phyloP scores from a whole-genome alignment of 2,113 vertebrate species.

The Spizaetus ornatus region DNA sequence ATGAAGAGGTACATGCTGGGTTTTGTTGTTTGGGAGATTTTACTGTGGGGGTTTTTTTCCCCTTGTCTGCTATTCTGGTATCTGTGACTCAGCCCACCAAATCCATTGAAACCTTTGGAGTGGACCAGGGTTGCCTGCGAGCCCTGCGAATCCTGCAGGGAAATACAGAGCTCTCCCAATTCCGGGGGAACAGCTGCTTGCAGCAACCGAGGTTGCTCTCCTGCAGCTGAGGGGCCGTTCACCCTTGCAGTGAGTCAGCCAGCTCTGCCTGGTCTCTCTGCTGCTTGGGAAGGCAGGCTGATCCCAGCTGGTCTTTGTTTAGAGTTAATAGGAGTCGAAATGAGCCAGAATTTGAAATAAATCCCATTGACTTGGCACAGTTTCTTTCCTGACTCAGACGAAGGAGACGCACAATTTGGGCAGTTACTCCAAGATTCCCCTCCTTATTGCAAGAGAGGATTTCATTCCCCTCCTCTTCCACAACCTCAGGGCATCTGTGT shows the following conservation, averaged over 20 bases:
- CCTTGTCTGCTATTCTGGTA: not conserved
- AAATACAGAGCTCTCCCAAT: not conserved
- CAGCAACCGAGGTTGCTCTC: not conserved
- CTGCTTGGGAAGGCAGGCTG: not conserved
- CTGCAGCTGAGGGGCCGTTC: not conserved
- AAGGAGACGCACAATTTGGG: constrained; percentile 15
- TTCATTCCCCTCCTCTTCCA: constrained; percentile 51
- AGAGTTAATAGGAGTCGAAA: constrained; percentile 53
- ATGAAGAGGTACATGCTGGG: not conserved
- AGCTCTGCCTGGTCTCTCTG: not conserved
- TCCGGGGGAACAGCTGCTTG: not conserved
- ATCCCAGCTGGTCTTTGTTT: constrained; percentile 64
- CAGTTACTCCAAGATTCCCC: constrained; percentile 51
- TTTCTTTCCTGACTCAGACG: constrained; percentile 60
- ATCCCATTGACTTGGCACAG: constrained; percentile 33
- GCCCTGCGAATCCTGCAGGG: not conserved
- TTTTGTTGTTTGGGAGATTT: not conserved
- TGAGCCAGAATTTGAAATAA: constrained; percentile 63
- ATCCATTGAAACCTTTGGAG: not conserved
- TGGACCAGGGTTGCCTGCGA: not conserved
- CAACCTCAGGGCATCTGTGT: constrained; percentile 32
- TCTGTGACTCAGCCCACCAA: not conserved
- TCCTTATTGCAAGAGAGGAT: constrained; percentile 45
- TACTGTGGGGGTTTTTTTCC: accelerated
- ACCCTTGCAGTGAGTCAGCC: not conserved